Evolutionary conservation across 1,140 invertebrate genomes (phyloP), one percentile per base, ranked within the genome.

Genomic region (Drosophila pallidifrons): DNA sequence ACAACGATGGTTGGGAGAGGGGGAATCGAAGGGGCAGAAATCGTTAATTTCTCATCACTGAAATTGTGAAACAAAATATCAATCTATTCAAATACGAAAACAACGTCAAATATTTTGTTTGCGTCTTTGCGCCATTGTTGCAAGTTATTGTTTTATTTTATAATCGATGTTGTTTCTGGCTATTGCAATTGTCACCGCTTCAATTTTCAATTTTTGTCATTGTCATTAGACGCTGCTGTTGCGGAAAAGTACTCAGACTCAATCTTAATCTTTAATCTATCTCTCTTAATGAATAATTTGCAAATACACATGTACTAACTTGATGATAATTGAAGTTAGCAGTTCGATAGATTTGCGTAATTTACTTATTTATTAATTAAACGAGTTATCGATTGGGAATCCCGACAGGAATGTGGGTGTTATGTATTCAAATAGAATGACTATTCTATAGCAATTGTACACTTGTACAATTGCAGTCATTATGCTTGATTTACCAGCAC

Each of bases 1-100:
- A 3, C 20, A 25, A 25, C 20, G 20, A 25, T 25, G 20, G 20
- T 25, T 25, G 20, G 20, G 7, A 38, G 20, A 38, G 3, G 16
- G n/a, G 20, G 47, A 25, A 38, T 13, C 28, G 38, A 15, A 20
- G 1, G 30, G 2, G 5, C 32, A 38, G 28, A 46, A 47, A 68
- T 67, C 57, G 66, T 75, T 75, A 75, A 75, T 69, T 63, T 69
- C 69, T 69, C 72, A 75, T 69, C 58, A 75, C 32, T 38, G 6
- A 57, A 57, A 69, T 75, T 69, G 72, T 63, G 72, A 63, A 75
- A 75, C 51, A 10, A 43, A 43, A 38, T 32, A 25, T 38, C 46
- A 28, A 32, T 38, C 47, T 63, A 47, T 46, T 32, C 35, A 38
- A 8, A 35, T 8, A 35, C 32, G 32, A 35, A 10, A 8, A 35